Evolutionary conservation across 2,113 vertebrate species (phyloP).

Genomic region (Leptodactylus fuscus): DNA sequence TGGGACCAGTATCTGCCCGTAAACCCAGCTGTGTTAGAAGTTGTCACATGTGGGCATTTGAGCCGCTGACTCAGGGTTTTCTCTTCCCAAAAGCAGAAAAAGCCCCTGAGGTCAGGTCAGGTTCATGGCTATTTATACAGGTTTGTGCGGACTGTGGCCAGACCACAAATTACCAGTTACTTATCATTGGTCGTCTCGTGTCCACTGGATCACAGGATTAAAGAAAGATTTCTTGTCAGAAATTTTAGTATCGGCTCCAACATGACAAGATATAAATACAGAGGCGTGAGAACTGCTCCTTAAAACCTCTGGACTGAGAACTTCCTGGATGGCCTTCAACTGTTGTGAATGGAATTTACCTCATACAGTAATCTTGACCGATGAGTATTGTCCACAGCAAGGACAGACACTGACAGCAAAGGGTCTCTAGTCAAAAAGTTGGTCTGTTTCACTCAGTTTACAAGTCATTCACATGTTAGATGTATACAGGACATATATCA

Average conservation of each 20-base stretch:
- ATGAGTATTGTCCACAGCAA: neutral
- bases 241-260: constrained; percentile 63
- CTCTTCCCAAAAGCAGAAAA: constrained; percentile 49
- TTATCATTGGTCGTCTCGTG: constrained; percentile 62
- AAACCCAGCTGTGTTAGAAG: neutral
- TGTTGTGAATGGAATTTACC: neutral
- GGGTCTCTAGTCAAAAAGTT: too few species aligned
- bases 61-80: constrained; percentile 27
- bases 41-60: neutral
- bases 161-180: constrained; percentile 66
- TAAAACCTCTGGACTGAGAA: neutral
- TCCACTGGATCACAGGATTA: constrained; percentile 64
- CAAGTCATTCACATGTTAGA: too few species aligned
- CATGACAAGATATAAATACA: constrained; percentile 37
- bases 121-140: constrained; percentile 63
- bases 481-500: too few species aligned
- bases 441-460: too few species aligned
- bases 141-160: constrained; percentile 61
- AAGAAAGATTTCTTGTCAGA: constrained; percentile 45
- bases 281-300: constrained; percentile 21
- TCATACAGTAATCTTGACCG: neutral
- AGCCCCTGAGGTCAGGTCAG: constrained; percentile 6
- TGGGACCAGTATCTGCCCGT: neutral
- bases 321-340: too few species aligned
- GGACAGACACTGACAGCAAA: too few species aligned